These are phyloP conservation scores for Lytechinus pictus DNA, from an alignment of 35 echinoderm and acorn worm species.

Conservation along the genomic window DNA sequence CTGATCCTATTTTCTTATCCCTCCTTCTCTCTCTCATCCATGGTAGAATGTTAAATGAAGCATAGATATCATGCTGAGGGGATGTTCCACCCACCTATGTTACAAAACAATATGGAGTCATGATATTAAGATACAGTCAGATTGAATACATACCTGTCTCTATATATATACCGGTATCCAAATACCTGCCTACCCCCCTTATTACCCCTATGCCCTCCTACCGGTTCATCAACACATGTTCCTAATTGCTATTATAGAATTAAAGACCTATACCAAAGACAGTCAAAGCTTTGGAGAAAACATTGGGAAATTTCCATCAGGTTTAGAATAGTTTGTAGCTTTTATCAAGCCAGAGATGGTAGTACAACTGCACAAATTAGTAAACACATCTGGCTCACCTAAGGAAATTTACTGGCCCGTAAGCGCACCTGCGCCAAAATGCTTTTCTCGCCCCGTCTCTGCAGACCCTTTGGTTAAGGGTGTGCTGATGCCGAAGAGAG, in stretches of 20 bases:
- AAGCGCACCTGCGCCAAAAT: conserved; percentile 49
- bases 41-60: background rate
- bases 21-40: background rate
- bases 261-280: background rate
- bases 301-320: background rate
- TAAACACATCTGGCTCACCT: conserved; percentile 25
- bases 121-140: background rate
- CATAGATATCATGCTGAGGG: background rate
- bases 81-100: background rate
- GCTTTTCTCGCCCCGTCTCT: conserved; percentile 15
- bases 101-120: background rate
- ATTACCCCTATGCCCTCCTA: background rate
- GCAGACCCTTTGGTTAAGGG: background rate
- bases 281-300: background rate
- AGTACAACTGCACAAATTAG: background rate
- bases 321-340: background rate
- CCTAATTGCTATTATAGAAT: background rate
- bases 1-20: background rate
- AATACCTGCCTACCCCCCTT: background rate
- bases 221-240: background rate
- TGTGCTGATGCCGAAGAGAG: background rate
- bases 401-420: conserved; percentile 24
- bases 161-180: background rate
- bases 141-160: background rate
- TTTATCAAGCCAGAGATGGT: background rate